Evolutionary conservation across 2,797 vertebrate genomes (phyloP).

Genomic region (Hirundo rustica): DNA sequence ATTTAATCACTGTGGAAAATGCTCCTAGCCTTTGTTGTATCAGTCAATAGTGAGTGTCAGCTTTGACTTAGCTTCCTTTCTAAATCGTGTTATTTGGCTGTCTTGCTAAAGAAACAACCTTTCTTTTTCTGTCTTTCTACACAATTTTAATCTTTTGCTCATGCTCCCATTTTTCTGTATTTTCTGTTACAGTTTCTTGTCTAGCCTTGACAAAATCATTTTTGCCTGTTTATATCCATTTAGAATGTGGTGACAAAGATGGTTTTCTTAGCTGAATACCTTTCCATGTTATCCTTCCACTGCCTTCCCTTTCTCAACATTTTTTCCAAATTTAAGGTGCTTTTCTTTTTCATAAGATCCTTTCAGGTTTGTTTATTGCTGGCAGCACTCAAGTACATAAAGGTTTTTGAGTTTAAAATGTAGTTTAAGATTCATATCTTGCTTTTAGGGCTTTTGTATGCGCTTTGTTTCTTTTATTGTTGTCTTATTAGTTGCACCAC

Average conservation of each 20-base stretch:
- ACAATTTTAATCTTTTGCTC: slow-evolving; percentile 15
- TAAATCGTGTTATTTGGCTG: not conserved
- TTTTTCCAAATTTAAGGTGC: not conserved
- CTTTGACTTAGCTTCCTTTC: slow-evolving; percentile 29
- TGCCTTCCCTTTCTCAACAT: not conserved
- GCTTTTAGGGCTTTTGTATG: not conserved
- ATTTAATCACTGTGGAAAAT: not conserved
- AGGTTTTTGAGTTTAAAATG: not conserved
- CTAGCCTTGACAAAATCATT: slow-evolving; percentile 6
- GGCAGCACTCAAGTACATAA: not conserved
- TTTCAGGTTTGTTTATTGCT: not conserved
- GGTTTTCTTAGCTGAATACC: not conserved
- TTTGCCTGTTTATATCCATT: not conserved
- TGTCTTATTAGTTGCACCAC: not conserved
- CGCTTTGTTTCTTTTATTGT: not conserved
- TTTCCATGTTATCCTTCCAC: not conserved
- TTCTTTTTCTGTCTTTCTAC: slow-evolving; percentile 10
- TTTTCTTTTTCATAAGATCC: not conserved
- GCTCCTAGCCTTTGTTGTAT: not conserved
- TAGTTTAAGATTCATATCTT: not conserved
- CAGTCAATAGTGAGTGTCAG: slow-evolving; percentile 20
- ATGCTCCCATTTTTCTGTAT: not conserved
- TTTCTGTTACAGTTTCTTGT: slow-evolving; percentile 12
- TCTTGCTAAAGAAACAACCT: slow-evolving; percentile 2
- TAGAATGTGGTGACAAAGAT: not conserved